Evolutionary conservation across 1,140 invertebrate genomes (phyloP).

Genomic region (Drosophila bocki): DNA sequence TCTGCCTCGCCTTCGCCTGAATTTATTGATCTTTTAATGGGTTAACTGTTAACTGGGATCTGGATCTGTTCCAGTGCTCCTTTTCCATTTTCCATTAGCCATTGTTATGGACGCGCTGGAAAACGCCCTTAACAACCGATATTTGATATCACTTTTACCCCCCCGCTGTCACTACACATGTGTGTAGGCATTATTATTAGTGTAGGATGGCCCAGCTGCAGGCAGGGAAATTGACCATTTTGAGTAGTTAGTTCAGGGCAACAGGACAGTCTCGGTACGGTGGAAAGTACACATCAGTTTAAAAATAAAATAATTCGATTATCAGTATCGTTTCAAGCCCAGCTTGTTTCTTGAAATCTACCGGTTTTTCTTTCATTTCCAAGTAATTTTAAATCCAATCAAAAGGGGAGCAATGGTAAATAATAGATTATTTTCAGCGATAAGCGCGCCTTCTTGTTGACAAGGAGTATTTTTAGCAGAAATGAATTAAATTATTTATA

Average conservation of each 20-base stretch:
- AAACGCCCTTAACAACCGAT: conserved; percentile 79
- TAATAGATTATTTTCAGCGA: conserved; percentile 4
- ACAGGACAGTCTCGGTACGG: conserved; percentile 1
- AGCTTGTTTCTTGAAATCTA: background rate
- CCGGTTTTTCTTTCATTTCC: background rate
- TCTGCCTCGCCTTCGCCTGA: conserved; percentile 8
- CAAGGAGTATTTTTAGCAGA: background rate
- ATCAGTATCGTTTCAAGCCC: background rate
- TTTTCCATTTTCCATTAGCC: conserved; percentile 32
- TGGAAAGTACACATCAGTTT: background rate
- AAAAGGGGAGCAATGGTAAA: conserved; percentile 1
- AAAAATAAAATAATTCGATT: too few species aligned
- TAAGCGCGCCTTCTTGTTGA: background rate
- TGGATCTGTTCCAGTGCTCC: conserved; percentile 23
- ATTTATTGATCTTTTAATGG: conserved; percentile 31
- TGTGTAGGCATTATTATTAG: conserved; percentile 7
- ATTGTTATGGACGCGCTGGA: conserved; percentile 56
- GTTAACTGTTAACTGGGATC: conserved; percentile 14
- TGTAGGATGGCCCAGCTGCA: conserved; percentile 34
- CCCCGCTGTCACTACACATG: conserved; percentile 28
- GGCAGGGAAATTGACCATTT: conserved; percentile 37
- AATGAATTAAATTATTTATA: background rate
- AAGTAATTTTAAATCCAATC: background rate
- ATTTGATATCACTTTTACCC: conserved; percentile 38
- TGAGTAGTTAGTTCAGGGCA: conserved; percentile 12